Percentiles rank a stretch among this genome's conserved stretches.
Evolutionary conservation across 2,113 vertebrate genomes (phyloP).

Genomic region (Theristicus caerulescens): DNA sequence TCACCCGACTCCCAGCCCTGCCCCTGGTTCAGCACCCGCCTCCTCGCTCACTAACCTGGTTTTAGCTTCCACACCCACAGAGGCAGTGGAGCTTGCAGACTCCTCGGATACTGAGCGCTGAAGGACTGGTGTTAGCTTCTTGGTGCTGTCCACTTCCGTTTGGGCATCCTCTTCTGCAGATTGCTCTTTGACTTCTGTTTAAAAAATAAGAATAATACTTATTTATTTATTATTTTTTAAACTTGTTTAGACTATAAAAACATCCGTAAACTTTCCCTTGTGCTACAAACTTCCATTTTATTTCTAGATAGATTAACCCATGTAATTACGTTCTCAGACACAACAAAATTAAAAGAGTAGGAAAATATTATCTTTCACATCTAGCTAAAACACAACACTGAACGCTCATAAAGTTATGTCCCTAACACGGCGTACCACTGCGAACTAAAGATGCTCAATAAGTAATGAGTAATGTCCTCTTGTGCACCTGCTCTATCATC

Average conservation of each 20-base stretch:
- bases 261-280: background rate
- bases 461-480: background rate
- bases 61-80: conserved; percentile 84
- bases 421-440: background rate
- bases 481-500: background rate
- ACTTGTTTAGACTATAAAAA: background rate
- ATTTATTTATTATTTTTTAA: background rate
- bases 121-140: conserved; percentile 77
- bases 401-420: background rate
- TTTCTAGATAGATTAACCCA: background rate
- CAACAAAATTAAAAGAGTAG: background rate
- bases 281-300: background rate
- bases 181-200: conserved; percentile 80
- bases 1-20: background rate
- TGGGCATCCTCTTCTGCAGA: conserved; percentile 72
- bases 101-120: conserved; percentile 84
- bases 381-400: background rate
- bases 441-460: background rate
- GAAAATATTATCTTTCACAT: background rate
- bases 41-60: conserved; percentile 76
- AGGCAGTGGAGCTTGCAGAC: conserved; percentile 79
- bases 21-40: background rate
- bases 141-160: conserved; percentile 74
- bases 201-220: background rate
- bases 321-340: background rate